Percentiles rank a stretch among this genome's conserved stretches.
Conservation (phyloP, 2,888 invertebrate species). For the Morinoia aosen region DNA sequence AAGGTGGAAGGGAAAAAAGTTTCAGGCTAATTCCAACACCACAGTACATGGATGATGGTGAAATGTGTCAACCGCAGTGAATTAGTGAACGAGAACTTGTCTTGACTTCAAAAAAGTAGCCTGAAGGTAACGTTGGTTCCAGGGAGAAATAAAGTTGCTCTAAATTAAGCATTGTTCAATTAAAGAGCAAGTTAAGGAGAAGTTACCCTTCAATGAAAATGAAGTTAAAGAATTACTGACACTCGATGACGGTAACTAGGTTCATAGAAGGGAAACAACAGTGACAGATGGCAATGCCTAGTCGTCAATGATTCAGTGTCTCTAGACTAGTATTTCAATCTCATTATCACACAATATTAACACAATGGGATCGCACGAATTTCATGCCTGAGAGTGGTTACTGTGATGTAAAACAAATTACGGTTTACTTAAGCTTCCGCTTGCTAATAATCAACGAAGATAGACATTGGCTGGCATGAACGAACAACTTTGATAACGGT, state of each 20-base stretch:
- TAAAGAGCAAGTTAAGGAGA: background rate
- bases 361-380: background rate
- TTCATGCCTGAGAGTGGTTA: too few relatives aligned
- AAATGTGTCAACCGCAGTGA: background rate
- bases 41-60: background rate
- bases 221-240: background rate
- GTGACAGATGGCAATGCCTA: background rate
- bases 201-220: background rate
- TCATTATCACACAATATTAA: background rate
- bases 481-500: too few relatives aligned
- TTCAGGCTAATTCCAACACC: too few relatives aligned
- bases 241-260: background rate
- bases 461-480: too few relatives aligned
- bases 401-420: too few relatives aligned
- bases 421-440: too few relatives aligned
- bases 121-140: background rate
- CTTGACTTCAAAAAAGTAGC: background rate
- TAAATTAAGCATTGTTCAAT: background rate
- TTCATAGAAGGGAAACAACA: background rate
- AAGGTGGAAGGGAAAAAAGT: too few relatives aligned
- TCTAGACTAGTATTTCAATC: background rate
- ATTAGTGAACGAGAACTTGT: background rate
- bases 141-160: background rate
- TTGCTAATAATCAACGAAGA: too few relatives aligned
- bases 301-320: background rate